Conservation (phyloP, 2,888 invertebrate genomes). For the Megalurothrips usitatus region DNA sequence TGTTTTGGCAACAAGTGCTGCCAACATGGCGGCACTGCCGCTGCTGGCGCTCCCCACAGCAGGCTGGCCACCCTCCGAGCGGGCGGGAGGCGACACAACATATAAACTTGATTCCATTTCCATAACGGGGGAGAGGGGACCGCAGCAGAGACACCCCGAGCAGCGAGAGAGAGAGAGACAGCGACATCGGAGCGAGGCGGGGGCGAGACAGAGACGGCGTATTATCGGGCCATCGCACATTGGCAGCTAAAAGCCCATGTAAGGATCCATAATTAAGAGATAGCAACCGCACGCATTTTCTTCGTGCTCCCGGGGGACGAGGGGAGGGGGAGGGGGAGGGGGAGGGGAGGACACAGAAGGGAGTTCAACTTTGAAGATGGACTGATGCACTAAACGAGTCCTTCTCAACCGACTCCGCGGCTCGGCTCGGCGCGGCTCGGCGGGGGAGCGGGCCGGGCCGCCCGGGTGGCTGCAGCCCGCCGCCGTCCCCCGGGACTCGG, state of each 20-base stretch:
- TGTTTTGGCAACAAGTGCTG: constrained; percentile 1
- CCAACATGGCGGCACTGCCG: too few relatives aligned
- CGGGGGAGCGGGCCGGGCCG: neutral
- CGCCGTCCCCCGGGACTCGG: neutral
- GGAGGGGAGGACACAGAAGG: neutral
- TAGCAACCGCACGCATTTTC: neutral
- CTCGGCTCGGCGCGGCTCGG: neutral
- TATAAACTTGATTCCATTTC: neutral
- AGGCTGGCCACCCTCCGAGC: too few relatives aligned
- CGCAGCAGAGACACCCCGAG: neutral
- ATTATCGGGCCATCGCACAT: neutral
- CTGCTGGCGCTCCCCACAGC: too few relatives aligned
- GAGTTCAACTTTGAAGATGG: too few relatives aligned
- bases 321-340: neutral
- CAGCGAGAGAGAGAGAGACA: neutral
- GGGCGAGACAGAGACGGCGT: neutral
- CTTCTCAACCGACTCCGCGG: too few relatives aligned
- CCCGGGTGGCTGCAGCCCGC: neutral
- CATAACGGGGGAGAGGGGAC: neutral
- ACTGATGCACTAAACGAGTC: too few relatives aligned
- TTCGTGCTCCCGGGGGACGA: neutral
- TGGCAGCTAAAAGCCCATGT: constrained; percentile 12
- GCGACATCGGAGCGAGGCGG: neutral
- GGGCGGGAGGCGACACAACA: neutral
- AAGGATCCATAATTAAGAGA: constrained; percentile 7